phyloP scores from a whole-genome alignment of 2,888 invertebrate genomes.

The Dryobotodes eremita region DNA sequence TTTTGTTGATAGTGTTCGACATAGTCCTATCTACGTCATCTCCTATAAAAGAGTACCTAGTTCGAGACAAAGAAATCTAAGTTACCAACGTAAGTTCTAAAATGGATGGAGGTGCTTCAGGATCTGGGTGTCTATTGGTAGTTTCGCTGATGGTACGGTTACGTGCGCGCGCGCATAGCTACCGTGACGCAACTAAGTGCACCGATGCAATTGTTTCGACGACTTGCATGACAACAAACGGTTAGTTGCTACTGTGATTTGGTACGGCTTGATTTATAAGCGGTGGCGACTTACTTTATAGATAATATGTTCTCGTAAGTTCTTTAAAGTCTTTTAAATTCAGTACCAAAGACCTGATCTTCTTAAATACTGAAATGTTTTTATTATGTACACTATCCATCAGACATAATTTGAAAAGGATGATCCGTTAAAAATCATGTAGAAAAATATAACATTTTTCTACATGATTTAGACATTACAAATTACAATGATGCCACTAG shows the following conservation, averaged over 20 bases:
- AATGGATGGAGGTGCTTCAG: slow-evolving; percentile 2
- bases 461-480: not conserved
- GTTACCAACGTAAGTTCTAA: not conserved
- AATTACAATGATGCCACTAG: not conserved
- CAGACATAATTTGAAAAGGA: not conserved
- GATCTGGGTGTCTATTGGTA: not conserved
- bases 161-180: slow-evolving; percentile 55
- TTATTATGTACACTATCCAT: not conserved
- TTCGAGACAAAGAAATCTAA: too few relatives aligned
- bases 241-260: slow-evolving; percentile 57
- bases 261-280: slow-evolving; percentile 11
- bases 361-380: not conserved
- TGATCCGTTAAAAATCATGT: not conserved
- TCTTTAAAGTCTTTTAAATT: not conserved
- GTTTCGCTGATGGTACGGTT: slow-evolving; percentile 24
- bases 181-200: slow-evolving; percentile 59
- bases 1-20: not conserved
- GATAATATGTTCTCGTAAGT: not conserved
- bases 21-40: not conserved
- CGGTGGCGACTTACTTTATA: slow-evolving; percentile 3
- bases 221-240: slow-evolving; percentile 67
- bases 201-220: slow-evolving; percentile 69
- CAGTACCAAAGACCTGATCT: not conserved
- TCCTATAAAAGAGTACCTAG: not conserved
- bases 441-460: too few relatives aligned